Evolutionary conservation across 2,113 vertebrate genomes (phyloP), one percentile per base, ranked within the genome.

Genomic region (Triplophysa dalaica): DNA sequence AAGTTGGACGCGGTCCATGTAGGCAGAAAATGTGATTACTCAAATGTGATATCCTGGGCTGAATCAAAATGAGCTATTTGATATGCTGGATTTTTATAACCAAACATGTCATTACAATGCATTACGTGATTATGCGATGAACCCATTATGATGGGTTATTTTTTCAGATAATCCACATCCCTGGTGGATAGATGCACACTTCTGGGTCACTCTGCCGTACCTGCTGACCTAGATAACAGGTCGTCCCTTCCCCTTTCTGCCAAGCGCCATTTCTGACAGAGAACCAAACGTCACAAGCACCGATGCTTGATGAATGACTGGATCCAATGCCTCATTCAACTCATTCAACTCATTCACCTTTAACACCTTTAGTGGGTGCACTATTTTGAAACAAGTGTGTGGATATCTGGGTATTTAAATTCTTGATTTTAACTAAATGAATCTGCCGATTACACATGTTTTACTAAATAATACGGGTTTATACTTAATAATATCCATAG

Each of bases 191-290:
- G 10, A 66, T 70, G 63, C 70, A 81, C 54, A 50, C 52, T 8
- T 56, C 61, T 60, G 78, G 21, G 45, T 65, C 48, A 10, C 58
- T 72, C 8, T 77, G 10, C 43, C 2, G 8, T 70, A 78, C 50
- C 75, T 78, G 75, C 64, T 75, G 76, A 79, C 83, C 82, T 81
- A 68, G 45, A 81, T 64, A 62, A 80, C 33, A 69, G 17, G 11
- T 19, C 16, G 4, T 22, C 17, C 17, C n/a, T 73, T 61, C 1
- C 78, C 43, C 61, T 80, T 58, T 22, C 48, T 56, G 29, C 38
- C 48, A 65, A 72, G 62, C 33, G 1, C 48, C 54, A 17, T 64
- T 54, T 80, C 13, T 29, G 43, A 63, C 12, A 58, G 54, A 43
- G 38, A 63, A 58, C 41, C 52, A 75, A 16, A 63, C 41, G 10